Evolutionary conservation across 1,140 invertebrate genomes (phyloP), one percentile per base, ranked within the genome.

Genomic region (Telenomus remus): DNA sequence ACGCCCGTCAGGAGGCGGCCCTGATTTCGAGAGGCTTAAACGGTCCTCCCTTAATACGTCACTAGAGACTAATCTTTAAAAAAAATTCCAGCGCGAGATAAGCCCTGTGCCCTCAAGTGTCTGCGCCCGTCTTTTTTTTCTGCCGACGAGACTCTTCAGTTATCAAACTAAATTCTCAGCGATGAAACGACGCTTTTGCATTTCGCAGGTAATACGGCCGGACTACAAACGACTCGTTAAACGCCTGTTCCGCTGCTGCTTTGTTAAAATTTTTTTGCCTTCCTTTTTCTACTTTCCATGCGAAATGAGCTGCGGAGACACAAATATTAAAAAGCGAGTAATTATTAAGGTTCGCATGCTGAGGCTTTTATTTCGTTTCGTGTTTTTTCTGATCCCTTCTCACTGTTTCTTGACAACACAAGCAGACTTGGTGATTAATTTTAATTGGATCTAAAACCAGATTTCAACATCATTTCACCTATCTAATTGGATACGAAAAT

Each of bases 61-160:
- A 85, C 86, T 80, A 82, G 86, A 86, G 86, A 82, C 82, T 86
- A 86, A 87, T 87, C 84, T 87, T 83, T 27, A 83, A 82, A 86
- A 84, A 86, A 84, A 86, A 85, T 80, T 79, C 75, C 80, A 72
- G 59, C 69, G 66, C 71, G 70, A 79, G 78, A 79, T 79, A 79
- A 78, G 78, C 53, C 39, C 49, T 47, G 64, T 65, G 69, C 57
- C 69, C 73, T 76, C 51, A 43, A 53, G 64, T 60, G 47, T 65
- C 69, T 19, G 49, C 46, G 37, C 35, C 19, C 19, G 48, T 35
- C 53, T 54, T 68, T 51, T 69, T 75, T 57, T 37, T 4, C 15
- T 14, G 9, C 46, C 60, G 15, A 53, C 55, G 60, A 74, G 65
- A 50, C 60, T 76, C 73, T 66, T 79, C 59, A 55, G 59, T 76